phyloP scores from a whole-genome alignment of 2,113 vertebrate genomes.

The Piaya cayana region DNA sequence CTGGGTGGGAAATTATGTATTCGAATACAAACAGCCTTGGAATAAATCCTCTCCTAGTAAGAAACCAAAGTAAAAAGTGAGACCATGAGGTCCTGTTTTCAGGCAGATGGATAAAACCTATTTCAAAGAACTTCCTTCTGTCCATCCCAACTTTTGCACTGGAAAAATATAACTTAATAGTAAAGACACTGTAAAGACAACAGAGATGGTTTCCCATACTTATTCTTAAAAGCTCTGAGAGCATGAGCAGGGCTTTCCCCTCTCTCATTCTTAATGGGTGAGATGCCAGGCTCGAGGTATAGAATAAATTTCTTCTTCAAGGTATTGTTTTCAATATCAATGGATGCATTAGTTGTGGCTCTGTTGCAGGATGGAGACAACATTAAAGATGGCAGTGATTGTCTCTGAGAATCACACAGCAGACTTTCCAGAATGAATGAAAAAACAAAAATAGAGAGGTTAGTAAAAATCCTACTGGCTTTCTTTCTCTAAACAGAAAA shows the following conservation, averaged over 20 bases:
- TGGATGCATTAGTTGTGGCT: background rate
- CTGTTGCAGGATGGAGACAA: background rate
- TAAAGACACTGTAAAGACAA: background rate
- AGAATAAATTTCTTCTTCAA: background rate
- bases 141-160: background rate
- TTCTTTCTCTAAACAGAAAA: background rate
- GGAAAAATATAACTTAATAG: background rate
- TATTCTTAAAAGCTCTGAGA: background rate
- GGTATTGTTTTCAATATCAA: background rate
- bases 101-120: background rate
- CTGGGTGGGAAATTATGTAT: background rate
- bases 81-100: background rate
- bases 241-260: rapidly evolving
- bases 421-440: background rate
- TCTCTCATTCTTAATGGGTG: background rate
- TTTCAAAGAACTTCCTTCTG: background rate
- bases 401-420: background rate
- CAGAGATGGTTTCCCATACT: background rate
- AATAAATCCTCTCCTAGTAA: background rate
- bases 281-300: background rate
- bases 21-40: background rate
- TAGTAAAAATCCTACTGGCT: background rate
- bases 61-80: background rate
- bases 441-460: background rate
- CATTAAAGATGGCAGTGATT: background rate